These are phyloP conservation scores for Rhodinocichla rosea DNA, from an alignment of 2,113 vertebrate genomes.

Conservation along the genomic window DNA sequence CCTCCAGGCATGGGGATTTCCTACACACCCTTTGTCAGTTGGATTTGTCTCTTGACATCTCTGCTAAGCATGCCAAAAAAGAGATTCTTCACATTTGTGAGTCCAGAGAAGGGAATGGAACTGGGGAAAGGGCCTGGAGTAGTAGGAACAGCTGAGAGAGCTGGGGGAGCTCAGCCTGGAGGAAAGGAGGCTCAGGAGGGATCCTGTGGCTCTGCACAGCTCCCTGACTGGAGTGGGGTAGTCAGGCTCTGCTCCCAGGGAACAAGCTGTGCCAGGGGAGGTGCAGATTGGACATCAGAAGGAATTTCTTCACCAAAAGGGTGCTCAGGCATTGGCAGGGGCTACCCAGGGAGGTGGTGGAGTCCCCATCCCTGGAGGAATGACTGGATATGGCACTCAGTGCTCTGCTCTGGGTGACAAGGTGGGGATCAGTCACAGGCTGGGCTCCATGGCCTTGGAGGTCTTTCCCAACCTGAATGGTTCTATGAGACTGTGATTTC, in stretches of 20 bases:
- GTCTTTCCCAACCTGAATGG: neutral
- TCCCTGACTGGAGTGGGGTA: neutral
- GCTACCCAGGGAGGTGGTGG: neutral
- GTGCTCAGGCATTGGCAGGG: rapidly evolving
- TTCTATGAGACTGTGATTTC: too few species aligned
- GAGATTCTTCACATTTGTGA: neutral
- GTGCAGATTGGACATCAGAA: too few species aligned
- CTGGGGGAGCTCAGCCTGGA: neutral
- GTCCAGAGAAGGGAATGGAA: neutral
- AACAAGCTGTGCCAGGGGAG: too few species aligned
- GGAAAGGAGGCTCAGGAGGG: neutral
- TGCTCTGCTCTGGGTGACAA: neutral
- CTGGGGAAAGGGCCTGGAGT: neutral
- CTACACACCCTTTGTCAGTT: neutral
- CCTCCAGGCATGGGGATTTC: rapidly evolving
- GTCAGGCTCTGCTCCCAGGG: neutral
- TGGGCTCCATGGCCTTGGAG: rapidly evolving
- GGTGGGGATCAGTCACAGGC: rapidly evolving
- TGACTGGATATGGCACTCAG: rapidly evolving
- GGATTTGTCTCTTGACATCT: neutral
- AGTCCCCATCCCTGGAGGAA: neutral
- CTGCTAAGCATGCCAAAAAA: neutral
- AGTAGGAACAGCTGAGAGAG: neutral
- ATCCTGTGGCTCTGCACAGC: neutral
- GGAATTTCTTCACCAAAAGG: too few species aligned